Percentiles rank a stretch among this genome's conserved stretches.
phyloP scores from a whole-genome alignment of 2,888 invertebrate genomes.

The Pilophorus perplexus region DNA sequence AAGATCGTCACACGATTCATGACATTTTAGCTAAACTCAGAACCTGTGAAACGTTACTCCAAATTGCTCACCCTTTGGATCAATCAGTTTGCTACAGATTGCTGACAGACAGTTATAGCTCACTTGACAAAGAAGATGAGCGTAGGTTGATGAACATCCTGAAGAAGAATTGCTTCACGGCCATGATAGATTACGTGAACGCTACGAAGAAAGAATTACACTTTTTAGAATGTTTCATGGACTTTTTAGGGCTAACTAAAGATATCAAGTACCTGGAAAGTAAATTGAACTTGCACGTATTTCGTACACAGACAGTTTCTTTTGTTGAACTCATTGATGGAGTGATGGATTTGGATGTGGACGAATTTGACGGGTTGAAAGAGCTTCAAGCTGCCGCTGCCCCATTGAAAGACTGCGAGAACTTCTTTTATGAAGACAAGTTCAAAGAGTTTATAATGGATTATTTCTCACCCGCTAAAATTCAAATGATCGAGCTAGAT shows the following conservation, averaged over 20 bases:
- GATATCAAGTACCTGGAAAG: neutral
- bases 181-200: neutral
- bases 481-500: constrained; percentile 40
- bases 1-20: neutral
- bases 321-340: neutral
- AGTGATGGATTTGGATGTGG: neutral
- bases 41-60: neutral
- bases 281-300: neutral
- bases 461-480: constrained; percentile 43
- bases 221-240: constrained; percentile 2
- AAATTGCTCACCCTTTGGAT: neutral
- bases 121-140: neutral
- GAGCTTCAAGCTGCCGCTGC: neutral
- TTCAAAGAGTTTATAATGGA: neutral
- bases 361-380: neutral
- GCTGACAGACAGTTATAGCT: neutral
- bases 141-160: neutral
- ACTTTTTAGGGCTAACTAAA: neutral
- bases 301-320: neutral
- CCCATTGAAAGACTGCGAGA: neutral
- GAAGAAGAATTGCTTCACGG: neutral
- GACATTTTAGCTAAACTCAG: neutral
- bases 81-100: neutral
- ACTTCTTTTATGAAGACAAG: constrained; percentile 1
- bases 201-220: neutral